Evolutionary conservation across 2,888 invertebrate species (phyloP), one percentile per base, ranked within the genome.

Genomic region (Dugesia japonica): DNA sequence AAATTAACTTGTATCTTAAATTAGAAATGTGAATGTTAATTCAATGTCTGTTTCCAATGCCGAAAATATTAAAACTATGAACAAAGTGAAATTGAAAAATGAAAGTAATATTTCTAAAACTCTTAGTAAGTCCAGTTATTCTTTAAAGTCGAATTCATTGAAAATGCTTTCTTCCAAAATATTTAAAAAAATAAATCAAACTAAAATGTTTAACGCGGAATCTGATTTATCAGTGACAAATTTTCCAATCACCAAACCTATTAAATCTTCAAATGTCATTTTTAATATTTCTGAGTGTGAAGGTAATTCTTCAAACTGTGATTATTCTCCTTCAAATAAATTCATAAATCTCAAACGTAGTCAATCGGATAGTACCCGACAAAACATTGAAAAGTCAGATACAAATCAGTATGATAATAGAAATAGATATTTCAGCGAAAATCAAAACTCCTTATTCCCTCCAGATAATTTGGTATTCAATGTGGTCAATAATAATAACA

Each of bases 211-310:
- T 56, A 56, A 56, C 17, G 23, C n/a, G 17, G n/a, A 56, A 4
- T 56, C 20, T 23, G 1, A 4, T 56, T 56, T 56, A 56, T 56
- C 23, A 56, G 17, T 56, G 56, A 56, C 56, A 4, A 56, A 56
- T 56, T 56, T 56, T 56, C 56, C 56, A 4, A 56, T 56, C 17
- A 4, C 9, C 7, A 56, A 56, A 56, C 4, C n/a, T 4, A 56
- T 56, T 4, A 56, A 56, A 23, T 56, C 56, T n/a, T 13, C 56
- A 23, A 56, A 56, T 56, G n/a, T 56, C n/a, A 56, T 56, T 20
- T 56, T 56, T 56, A 56, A 56, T 56, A 56, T 56, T 56, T 56
- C 56, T n/a, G 56, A 56, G 17, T 56, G 56, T 23, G 56, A 56
- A 56, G 56, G 4, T 9, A 56, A 56, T 56, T 56, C 56, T 9